A percentile compares a stretch with the other conserved stretches of the same genome.
These are phyloP conservation scores for Neelides folsomi DNA, from an alignment of 2,888 invertebrate genomes.

Conservation along the genomic window DNA sequence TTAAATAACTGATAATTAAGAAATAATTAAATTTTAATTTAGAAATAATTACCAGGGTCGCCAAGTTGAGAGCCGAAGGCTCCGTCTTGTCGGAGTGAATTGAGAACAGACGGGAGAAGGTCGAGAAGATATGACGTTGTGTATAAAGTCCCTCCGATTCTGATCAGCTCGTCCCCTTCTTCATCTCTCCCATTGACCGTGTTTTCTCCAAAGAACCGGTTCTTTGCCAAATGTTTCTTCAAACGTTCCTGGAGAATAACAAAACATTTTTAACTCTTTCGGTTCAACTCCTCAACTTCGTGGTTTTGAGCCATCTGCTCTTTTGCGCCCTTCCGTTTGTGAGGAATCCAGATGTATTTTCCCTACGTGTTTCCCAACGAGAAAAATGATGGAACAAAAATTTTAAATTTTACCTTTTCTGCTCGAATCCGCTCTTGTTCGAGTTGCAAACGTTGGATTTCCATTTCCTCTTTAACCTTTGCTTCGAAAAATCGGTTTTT, in stretches of 20 bases:
- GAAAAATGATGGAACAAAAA: too few species aligned
- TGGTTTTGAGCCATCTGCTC: conserved; percentile 4
- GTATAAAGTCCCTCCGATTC: conserved; percentile 7
- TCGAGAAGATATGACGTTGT: conserved; percentile 24
- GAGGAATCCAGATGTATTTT: too few species aligned
- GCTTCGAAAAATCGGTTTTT: conserved; percentile 58
- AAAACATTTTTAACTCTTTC: conserved; percentile 4
- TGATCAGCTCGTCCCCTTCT: not conserved
- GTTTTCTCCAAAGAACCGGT: not conserved
- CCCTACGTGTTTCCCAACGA: too few species aligned
- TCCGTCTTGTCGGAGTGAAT: conserved; percentile 29
- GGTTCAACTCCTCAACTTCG: not conserved
- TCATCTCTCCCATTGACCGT: not conserved
- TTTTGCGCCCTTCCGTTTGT: conserved; percentile 7
- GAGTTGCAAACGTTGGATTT: conserved; percentile 65
- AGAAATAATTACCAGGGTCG: not conserved
- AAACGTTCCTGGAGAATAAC: conserved; percentile 13
- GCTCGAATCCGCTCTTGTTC: conserved; percentile 44
- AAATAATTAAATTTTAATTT: too few species aligned
- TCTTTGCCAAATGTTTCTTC: conserved; percentile 11
- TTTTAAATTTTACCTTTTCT: conserved; percentile 26
- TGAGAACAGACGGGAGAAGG: conserved; percentile 29
- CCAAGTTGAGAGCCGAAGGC: conserved; percentile 16
- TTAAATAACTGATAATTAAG: too few species aligned
- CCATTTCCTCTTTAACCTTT: conserved; percentile 67